These are phyloP conservation scores for Toxotes lorentzi DNA, from an alignment of 2,797 vertebrate species.

Conservation along the genomic window DNA sequence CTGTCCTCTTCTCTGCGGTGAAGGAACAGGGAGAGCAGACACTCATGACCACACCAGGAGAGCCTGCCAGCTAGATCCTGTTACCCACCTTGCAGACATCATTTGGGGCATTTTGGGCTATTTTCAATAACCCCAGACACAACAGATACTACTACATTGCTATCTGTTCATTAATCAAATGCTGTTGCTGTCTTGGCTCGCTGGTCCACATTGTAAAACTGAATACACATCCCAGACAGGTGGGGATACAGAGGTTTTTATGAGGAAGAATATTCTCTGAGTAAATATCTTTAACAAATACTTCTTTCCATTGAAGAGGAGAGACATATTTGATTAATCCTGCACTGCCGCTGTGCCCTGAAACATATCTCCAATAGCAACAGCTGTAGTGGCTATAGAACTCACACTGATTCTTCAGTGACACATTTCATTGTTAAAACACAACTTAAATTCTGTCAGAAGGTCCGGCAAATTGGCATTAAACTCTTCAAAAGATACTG, in stretches of 20 bases:
- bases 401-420: neutral
- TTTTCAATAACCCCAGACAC: conserved; percentile 67
- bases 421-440: conserved; percentile 7
- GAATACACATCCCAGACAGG: neutral
- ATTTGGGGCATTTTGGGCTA: conserved; percentile 61
- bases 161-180: conserved; percentile 47
- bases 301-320: conserved; percentile 2
- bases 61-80: conserved; percentile 62
- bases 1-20: conserved; percentile 53
- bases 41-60: conserved; percentile 59
- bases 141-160: conserved; percentile 37
- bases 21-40: conserved; percentile 46
- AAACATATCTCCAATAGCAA: neutral
- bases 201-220: conserved; percentile 15
- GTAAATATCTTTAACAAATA: conserved; percentile 5
- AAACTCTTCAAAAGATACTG: neutral
- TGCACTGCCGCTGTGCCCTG: neutral
- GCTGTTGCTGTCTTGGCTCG: conserved; percentile 13
- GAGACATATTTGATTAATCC: conserved; percentile 10
- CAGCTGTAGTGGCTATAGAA: neutral
- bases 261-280: neutral
- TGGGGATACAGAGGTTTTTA: conserved; percentile 9
- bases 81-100: conserved; percentile 60
- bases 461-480: neutral
- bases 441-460: neutral